Conservation (phyloP, 2,113 vertebrate genomes). For the Oryzias javanicus region DNA sequence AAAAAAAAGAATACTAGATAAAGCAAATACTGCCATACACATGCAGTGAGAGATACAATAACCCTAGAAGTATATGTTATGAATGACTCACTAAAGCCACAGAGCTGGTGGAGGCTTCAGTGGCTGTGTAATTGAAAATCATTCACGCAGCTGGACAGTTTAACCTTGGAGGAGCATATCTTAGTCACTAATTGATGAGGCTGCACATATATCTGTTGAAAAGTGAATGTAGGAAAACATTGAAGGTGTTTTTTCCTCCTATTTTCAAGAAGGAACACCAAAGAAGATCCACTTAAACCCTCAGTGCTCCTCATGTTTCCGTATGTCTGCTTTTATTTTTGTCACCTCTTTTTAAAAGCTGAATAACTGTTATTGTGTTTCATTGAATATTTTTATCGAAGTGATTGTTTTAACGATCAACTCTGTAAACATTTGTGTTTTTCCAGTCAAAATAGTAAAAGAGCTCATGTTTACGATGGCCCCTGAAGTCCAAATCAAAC, state of each 20-base stretch:
- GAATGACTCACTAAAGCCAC: conserved; percentile 63
- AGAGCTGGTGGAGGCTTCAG: conserved; percentile 51
- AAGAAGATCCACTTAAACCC: not conserved
- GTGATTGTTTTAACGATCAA: conserved; percentile 3
- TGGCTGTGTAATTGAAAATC: conserved; percentile 75
- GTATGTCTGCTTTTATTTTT: conserved; percentile 1
- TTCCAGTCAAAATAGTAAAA: conserved; percentile 9
- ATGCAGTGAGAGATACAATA: conserved; percentile 54
- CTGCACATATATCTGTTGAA: conserved; percentile 55
- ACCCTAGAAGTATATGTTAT: conserved; percentile 54
- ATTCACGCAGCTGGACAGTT: conserved; percentile 77
- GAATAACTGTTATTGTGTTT: conserved; percentile 18
- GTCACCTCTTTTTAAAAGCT: conserved; percentile 4
- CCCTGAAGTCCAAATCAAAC: no score
- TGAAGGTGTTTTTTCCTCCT: conserved; percentile 9
- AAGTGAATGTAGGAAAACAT: conserved; percentile 36
- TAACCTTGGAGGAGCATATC: conserved; percentile 72
- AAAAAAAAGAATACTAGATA: conserved; percentile 50
- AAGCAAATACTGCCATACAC: conserved; percentile 42
- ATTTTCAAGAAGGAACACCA: not conserved
- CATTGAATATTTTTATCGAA: no score
- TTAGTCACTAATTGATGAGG: conserved; percentile 71
- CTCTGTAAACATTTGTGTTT: conserved; percentile 11
- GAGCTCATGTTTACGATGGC: no score
- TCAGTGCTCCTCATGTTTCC: not conserved